Percentiles rank a stretch among this genome's conserved stretches.
Evolutionary conservation across 2,888 invertebrate genomes (phyloP).

Genomic region (Drosophila emarginata): DNA sequence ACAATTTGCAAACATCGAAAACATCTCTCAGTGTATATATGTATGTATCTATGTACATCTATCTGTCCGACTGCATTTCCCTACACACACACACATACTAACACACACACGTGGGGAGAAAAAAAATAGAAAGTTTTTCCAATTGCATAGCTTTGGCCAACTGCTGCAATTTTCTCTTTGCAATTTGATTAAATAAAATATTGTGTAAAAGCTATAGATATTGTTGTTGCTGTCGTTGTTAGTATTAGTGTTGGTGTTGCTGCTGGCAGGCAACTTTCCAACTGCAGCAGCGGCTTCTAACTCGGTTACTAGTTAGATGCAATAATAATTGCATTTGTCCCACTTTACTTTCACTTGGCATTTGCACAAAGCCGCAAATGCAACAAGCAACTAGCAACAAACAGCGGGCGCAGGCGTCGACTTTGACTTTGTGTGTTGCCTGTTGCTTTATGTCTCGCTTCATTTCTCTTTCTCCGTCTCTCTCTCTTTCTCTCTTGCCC

Average conservation of each 20-base stretch:
- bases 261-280: slow-evolving; percentile 63
- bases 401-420: slow-evolving; percentile 48
- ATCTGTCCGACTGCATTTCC: slow-evolving; percentile 50
- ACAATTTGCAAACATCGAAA: slow-evolving; percentile 47
- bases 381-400: slow-evolving; percentile 32
- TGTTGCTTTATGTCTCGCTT: slow-evolving; percentile 32
- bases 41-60: slow-evolving; percentile 30
- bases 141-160: slow-evolving; percentile 56
- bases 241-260: slow-evolving; percentile 27
- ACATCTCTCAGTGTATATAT: slow-evolving; percentile 21
- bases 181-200: slow-evolving; percentile 76
- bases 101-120: background rate
- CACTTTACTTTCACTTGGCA: slow-evolving; percentile 80
- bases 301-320: slow-evolving; percentile 75
- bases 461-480: slow-evolving; percentile 10
- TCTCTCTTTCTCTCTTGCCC: slow-evolving; percentile 10
- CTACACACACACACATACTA: slow-evolving; percentile 49
- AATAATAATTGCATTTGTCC: slow-evolving; percentile 81
- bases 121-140: slow-evolving; percentile 76
- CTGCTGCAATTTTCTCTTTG: slow-evolving; percentile 79
- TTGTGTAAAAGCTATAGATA: slow-evolving; percentile 75
- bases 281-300: slow-evolving; percentile 66
- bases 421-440: slow-evolving; percentile 56
- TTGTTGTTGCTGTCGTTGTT: slow-evolving; percentile 34
- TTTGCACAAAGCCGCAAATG: slow-evolving; percentile 43